Evolutionary conservation across 2,888 invertebrate species (phyloP).

Genomic region (Taenaris catops): DNA sequence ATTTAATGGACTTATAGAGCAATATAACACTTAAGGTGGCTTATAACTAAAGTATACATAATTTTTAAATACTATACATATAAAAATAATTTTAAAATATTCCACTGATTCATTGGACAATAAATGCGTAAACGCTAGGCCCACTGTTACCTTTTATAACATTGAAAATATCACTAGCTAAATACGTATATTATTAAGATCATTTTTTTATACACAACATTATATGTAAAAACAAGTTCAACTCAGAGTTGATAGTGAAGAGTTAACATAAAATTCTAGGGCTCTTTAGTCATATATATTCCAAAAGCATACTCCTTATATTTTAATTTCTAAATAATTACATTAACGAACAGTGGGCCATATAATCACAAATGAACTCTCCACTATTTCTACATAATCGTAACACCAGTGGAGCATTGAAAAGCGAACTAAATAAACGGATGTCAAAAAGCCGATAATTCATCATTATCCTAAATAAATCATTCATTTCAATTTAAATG

Average conservation of each 20-base stretch:
- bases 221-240: slow-evolving; percentile 1
- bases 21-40: slow-evolving; percentile 70
- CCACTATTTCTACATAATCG: slow-evolving; percentile 7
- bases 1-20: slow-evolving; percentile 56
- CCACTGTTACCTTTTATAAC: slow-evolving; percentile 12
- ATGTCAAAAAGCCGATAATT: slow-evolving; percentile 18
- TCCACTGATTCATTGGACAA: slow-evolving; percentile 46
- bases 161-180: slow-evolving; percentile 6
- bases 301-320: no score
- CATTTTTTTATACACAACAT: background rate
- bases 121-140: slow-evolving; percentile 30
- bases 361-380: slow-evolving; percentile 9
- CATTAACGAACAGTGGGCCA: slow-evolving; percentile 13
- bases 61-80: slow-evolving; percentile 42
- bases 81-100: slow-evolving; percentile 65
- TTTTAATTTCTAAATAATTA: no score
- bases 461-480: slow-evolving; percentile 12
- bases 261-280: no score
- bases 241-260: background rate
- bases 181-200: slow-evolving; percentile 5
- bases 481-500: slow-evolving; percentile 41
- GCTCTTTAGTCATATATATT: no score
- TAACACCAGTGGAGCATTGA: slow-evolving; percentile 11
- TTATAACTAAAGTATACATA: slow-evolving; percentile 62
- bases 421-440: slow-evolving; percentile 19